Percentiles rank a stretch among this genome's conserved stretches.
Conservation (phyloP, 2,797 vertebrate species). For the Cynodonichthys magdalenae region DNA sequence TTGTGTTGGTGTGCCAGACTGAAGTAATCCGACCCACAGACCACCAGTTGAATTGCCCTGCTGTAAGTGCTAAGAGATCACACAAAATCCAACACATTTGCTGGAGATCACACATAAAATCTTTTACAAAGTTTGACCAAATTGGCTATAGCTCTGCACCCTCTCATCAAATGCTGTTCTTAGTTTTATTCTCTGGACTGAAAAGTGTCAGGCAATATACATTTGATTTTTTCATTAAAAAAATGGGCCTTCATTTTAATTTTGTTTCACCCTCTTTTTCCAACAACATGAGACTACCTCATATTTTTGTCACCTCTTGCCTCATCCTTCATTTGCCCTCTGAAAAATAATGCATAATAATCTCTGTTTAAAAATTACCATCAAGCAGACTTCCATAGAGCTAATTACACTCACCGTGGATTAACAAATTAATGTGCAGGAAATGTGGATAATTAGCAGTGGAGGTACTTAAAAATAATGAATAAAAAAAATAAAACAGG, state of each 20-base stretch:
- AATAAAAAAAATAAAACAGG: slow-evolving; percentile 4
- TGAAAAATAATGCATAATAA: slow-evolving; percentile 15
- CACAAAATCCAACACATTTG: too few relatives aligned
- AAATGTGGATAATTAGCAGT: slow-evolving; percentile 23
- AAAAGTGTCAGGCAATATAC: background rate
- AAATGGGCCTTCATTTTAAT: too few relatives aligned
- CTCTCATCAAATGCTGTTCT: too few relatives aligned
- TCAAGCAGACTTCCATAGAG: slow-evolving; percentile 14
- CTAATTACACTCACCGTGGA: slow-evolving; percentile 31
- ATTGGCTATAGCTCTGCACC: too few relatives aligned
- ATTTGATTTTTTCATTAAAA: background rate
- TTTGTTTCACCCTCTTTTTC: background rate
- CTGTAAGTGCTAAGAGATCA: too few relatives aligned
- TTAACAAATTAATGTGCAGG: slow-evolving; percentile 18
- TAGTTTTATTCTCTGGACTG: too few relatives aligned
- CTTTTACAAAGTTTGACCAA: too few relatives aligned
- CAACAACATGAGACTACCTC: background rate
- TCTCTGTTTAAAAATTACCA: slow-evolving; percentile 16
- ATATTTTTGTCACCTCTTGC: slow-evolving; percentile 12
- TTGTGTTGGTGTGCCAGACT: too few relatives aligned
- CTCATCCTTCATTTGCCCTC: slow-evolving; percentile 15
- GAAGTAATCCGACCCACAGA: too few relatives aligned
- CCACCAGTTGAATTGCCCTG: too few relatives aligned
- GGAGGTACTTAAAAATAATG: slow-evolving; percentile 5
- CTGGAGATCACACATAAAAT: too few relatives aligned